A percentile compares a stretch with the other conserved stretches of the same genome.
Conservation (phyloP, 2,113 vertebrate genomes). For the Caranx melampygus region DNA sequence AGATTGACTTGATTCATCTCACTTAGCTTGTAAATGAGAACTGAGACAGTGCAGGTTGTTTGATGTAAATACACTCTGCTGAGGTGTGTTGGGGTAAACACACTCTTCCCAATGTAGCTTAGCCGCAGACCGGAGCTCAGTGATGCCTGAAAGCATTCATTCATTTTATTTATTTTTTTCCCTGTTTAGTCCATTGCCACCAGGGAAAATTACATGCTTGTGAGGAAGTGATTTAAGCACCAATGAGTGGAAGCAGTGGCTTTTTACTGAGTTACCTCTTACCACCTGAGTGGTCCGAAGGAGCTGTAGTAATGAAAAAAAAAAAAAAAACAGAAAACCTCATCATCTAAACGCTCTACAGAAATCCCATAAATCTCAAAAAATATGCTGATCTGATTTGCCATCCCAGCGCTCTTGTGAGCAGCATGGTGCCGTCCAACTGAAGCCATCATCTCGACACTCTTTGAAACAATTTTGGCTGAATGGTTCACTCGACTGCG, state of each 20-base stretch:
- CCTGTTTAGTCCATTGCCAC: conserved; percentile 42
- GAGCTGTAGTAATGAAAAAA: conserved; percentile 39
- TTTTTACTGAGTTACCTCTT: conserved; percentile 58
- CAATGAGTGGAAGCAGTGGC: conserved; percentile 21
- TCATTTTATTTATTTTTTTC: conserved; percentile 20
- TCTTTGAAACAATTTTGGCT: conserved; percentile 29
- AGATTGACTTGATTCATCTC: conserved; percentile 40
- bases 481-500: conserved; percentile 28
- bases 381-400: conserved; percentile 50
- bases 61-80: conserved; percentile 41
- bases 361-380: conserved; percentile 57
- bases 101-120: conserved; percentile 9
- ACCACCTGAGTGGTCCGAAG: conserved; percentile 50
- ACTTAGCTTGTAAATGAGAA: conserved; percentile 35
- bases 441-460: conserved; percentile 21
- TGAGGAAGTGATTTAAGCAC: conserved; percentile 56
- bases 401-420: conserved; percentile 20
- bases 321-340: conserved; percentile 19
- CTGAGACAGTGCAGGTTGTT: neutral
- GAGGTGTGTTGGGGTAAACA: conserved; percentile 21
- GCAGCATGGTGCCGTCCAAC: conserved; percentile 2
- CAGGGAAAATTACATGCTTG: conserved; percentile 52
- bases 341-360: conserved; percentile 43
- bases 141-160: conserved; percentile 52
- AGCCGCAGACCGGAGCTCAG: conserved; percentile 36